phyloP scores from a whole-genome alignment of 2,113 vertebrate species.

The Rutilus rutilus region DNA sequence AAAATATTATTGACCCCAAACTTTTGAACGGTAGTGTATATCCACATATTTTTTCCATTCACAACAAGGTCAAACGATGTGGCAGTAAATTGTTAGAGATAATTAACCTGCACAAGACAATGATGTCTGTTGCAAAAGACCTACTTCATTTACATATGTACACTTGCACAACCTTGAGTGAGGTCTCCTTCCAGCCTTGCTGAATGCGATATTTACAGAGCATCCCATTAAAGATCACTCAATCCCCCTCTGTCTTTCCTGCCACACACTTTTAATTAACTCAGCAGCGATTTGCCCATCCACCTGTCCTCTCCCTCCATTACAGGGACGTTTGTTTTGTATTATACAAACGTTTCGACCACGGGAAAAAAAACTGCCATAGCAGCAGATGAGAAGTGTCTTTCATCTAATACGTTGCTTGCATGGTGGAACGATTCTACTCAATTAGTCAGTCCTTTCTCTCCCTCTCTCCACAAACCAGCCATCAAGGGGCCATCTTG shows the following conservation, averaged over 20 bases:
- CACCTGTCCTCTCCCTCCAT: constrained; percentile 65
- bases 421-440: constrained; percentile 77
- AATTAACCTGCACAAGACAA: not conserved
- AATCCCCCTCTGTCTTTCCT: constrained; percentile 38
- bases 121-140: constrained; percentile 5
- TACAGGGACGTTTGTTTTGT: constrained; percentile 77
- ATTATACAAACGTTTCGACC: constrained; percentile 73
- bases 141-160: not conserved
- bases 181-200: not conserved
- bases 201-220: constrained; percentile 44
- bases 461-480: constrained; percentile 45
- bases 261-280: constrained; percentile 71
- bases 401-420: constrained; percentile 64
- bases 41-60: not conserved
- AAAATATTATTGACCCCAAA: too few species aligned
- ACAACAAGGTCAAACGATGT: not conserved
- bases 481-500: constrained; percentile 85
- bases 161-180: constrained; percentile 21
- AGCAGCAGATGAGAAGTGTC: constrained; percentile 82
- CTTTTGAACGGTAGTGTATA: not conserved
- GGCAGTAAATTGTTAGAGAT: not conserved
- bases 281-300: constrained; percentile 62
- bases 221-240: constrained; percentile 64
- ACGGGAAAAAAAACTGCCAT: constrained; percentile 70
- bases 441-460: constrained; percentile 77